Evolutionary conservation across 2,113 vertebrate species (phyloP).

Genomic region (Cochlearius cochlearius): DNA sequence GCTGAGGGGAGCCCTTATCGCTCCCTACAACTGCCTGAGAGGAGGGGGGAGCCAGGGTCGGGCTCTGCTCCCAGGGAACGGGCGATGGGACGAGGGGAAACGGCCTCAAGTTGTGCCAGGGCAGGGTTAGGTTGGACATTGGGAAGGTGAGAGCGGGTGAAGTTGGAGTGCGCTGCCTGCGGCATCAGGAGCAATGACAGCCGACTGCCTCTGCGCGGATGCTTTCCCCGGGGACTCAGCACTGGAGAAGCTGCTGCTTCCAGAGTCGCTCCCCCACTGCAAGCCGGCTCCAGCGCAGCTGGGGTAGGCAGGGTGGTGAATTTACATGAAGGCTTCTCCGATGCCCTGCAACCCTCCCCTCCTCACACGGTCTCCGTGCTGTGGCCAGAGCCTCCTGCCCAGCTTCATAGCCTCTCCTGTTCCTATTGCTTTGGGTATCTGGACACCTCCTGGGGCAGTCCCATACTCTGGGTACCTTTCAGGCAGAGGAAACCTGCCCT

Average conservation of each 20-base stretch:
- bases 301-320: background rate
- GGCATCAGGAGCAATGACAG: background rate
- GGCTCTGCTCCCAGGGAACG: too few relatives aligned
- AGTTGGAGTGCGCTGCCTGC: fast-evolving
- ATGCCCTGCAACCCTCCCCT: background rate
- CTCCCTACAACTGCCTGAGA: too few relatives aligned
- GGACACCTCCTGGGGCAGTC: background rate
- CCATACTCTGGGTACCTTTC: too few relatives aligned
- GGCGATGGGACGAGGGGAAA: too few relatives aligned
- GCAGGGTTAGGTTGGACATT: too few relatives aligned
- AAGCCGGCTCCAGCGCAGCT: background rate
- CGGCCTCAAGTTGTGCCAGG: too few relatives aligned
- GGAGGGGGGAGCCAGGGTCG: too few relatives aligned
- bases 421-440: too few relatives aligned
- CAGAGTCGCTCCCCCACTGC: background rate
- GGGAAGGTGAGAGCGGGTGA: background rate
- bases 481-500: background rate
- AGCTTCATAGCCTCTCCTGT: background rate
- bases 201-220: fast-evolving
- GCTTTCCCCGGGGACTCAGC: background rate
- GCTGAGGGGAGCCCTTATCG: too few relatives aligned
- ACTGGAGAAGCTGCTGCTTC: background rate
- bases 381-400: background rate
- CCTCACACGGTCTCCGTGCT: fast-evolving
- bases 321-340: too few relatives aligned